Percentiles rank a stretch among this genome's conserved stretches.
phyloP scores from a whole-genome alignment of 2,797 vertebrate genomes.

The Gouania willdenowi region DNA sequence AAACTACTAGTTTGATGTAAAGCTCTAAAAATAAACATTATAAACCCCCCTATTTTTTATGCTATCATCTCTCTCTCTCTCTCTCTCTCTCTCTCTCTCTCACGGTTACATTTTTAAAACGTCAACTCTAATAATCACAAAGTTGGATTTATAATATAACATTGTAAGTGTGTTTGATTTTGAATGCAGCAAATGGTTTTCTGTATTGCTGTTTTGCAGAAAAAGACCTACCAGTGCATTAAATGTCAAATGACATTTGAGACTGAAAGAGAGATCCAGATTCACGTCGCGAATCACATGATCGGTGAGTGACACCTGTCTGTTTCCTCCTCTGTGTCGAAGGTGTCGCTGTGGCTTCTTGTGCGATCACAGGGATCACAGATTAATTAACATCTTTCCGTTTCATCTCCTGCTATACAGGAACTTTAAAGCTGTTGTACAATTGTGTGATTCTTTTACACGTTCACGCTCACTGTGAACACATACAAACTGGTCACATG shows the following conservation, averaged over 20 bases:
- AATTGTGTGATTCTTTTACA: background rate
- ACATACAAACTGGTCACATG: slow-evolving; percentile 47
- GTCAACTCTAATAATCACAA: too few species aligned
- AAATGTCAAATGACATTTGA: slow-evolving; percentile 99
- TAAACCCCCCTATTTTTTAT: too few species aligned
- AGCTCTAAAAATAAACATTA: too few species aligned
- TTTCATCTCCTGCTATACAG: background rate
- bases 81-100: slow-evolving; percentile 7
- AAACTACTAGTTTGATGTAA: too few species aligned
- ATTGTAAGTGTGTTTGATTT: too few species aligned
- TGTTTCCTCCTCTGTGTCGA: background rate
- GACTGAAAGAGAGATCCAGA: slow-evolving; percentile 97
- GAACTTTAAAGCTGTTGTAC: background rate
- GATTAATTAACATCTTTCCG: background rate
- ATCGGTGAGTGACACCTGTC: slow-evolving; percentile 85
- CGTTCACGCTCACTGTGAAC: slow-evolving; percentile 16
- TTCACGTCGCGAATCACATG: slow-evolving; percentile 99
- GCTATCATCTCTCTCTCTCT: too few species aligned
- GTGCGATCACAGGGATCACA: slow-evolving; percentile 20
- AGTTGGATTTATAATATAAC: too few species aligned
- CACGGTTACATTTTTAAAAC: slow-evolving; percentile 8
- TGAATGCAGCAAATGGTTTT: too few species aligned
- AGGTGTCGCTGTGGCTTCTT: background rate
- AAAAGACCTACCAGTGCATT: slow-evolving; percentile 99
- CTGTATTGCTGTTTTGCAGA: slow-evolving; percentile 71